Evolutionary conservation across 92 coral and sea anemone species (phyloP), one percentile per base, ranked within the genome.

Genomic region (Heteractis magnifica): DNA sequence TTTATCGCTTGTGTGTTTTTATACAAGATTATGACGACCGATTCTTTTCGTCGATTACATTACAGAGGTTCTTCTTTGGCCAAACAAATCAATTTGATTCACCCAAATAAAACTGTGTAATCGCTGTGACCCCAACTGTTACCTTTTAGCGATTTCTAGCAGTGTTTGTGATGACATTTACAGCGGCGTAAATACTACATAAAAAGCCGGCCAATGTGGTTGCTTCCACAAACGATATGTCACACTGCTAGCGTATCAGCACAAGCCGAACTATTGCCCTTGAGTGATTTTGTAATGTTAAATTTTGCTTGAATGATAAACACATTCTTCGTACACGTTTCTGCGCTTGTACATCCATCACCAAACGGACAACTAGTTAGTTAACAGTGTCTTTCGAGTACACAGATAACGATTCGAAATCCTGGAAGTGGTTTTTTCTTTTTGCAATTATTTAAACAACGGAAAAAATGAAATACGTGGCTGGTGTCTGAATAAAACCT

Each of bases 1-100:
- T 64, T 62, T 60, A 79, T 79, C 83, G 83, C 23, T 64, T 79
- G 74, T 79, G 58, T 70, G 76, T 65, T 50, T 81, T 81, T 16
- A 6, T 34, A 49, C 44, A 4, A 68, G 84, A 81, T 81, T 65
- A 81, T 68, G 73, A 68, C 23, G 73, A 68, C 23, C 44, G 73
- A 68, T 80, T 53, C 73, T 51, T 50, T 18, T 51, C 23, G 55
- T 81, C 70, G 34, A 51, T 70, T 51, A 81, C 9, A 74, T 23
- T 19, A 23, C 51, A 70, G 51, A 23, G 73, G 11, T 1, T 26
- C 73, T 68, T 56, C 84, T 51, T 52, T 81, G 65, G 73, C 10
- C 77, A 81, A 81, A 81, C 65, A 81, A 15, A 65, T 51, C 41
- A 56, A 59, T 58, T 20, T 59, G 71, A 78, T 56, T 53, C 19